These are phyloP conservation scores for Chunga burmeisteri DNA, from an alignment of 2,113 vertebrate species.

Conservation along the genomic window DNA sequence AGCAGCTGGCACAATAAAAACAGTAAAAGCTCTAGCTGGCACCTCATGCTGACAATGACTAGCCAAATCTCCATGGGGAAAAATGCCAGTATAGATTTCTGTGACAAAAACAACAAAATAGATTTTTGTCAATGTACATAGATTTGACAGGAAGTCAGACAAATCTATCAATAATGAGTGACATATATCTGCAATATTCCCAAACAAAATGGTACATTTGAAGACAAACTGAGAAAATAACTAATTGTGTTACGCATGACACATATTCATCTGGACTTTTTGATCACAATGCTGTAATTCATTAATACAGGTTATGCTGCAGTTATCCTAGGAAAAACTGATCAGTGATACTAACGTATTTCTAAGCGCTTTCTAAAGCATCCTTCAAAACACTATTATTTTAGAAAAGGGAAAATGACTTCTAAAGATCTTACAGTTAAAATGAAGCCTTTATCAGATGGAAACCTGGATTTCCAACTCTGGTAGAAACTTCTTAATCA, in stretches of 20 bases:
- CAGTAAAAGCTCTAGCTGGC: slow-evolving; percentile 81
- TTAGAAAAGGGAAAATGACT: neutral
- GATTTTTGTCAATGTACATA: slow-evolving; percentile 83
- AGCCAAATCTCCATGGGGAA: slow-evolving; percentile 81
- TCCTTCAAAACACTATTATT: neutral
- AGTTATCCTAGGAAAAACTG: neutral
- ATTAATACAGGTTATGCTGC: slow-evolving; percentile 48
- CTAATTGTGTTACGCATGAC: slow-evolving; percentile 64
- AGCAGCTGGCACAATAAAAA: slow-evolving; percentile 85
- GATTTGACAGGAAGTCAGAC: slow-evolving; percentile 82
- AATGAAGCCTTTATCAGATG: neutral
- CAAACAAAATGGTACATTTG: slow-evolving; percentile 73
- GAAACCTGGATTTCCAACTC: neutral
- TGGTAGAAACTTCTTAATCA: neutral
- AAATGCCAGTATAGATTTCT: slow-evolving; percentile 80
- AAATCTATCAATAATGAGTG: slow-evolving; percentile 79
- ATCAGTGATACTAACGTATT: neutral
- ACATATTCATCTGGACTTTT: slow-evolving; percentile 57
- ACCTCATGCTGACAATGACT: slow-evolving; percentile 77
- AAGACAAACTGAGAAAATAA: slow-evolving; percentile 75
- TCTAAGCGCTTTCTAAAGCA: neutral
- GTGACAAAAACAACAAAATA: slow-evolving; percentile 83
- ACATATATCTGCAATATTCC: slow-evolving; percentile 74
- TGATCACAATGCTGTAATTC: slow-evolving; percentile 41
- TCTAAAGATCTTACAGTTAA: neutral